phyloP scores from a whole-genome alignment of 2,113 vertebrate genomes.

The Gymnorhina tibicen region DNA sequence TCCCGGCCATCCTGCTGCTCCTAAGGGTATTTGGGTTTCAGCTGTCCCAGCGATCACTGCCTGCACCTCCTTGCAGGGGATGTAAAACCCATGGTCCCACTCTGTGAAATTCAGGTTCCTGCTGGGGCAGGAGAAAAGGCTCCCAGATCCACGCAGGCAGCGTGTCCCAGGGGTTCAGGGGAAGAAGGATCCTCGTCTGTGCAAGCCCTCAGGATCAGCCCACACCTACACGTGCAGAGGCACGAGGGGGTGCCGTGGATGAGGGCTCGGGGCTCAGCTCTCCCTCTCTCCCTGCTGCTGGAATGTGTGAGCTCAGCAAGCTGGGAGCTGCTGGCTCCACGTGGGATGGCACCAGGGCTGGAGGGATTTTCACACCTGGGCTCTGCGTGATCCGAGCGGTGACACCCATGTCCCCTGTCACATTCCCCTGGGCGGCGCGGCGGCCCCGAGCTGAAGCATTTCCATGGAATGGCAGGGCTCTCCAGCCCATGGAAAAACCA shows the following conservation, averaged over 20 bases:
- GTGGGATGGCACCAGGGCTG: neutral
- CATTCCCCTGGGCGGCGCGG: rapidly evolving
- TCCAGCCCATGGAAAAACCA: neutral
- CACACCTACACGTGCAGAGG: rapidly evolving
- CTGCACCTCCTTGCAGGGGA: neutral
- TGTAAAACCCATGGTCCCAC: rapidly evolving
- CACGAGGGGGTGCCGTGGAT: rapidly evolving
- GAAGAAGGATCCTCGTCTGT: neutral
- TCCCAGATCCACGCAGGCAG: neutral
- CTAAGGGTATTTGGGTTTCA: neutral
- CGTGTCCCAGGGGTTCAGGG: neutral
- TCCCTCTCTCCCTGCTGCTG: neutral
- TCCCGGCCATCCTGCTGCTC: neutral
- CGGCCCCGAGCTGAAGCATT: neutral
- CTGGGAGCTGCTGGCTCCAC: neutral
- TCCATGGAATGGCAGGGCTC: neutral
- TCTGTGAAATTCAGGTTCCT: neutral
- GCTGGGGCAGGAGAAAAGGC: neutral
- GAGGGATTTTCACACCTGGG: neutral
- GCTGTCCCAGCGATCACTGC: neutral
- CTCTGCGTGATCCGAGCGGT: rapidly evolving
- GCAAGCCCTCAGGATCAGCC: neutral
- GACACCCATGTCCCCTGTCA: rapidly evolving
- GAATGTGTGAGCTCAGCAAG: neutral
- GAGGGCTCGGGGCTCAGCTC: neutral